These are phyloP conservation scores for Linnaemya vulpina DNA, from an alignment of 2,888 invertebrate species.

Conservation along the genomic window DNA sequence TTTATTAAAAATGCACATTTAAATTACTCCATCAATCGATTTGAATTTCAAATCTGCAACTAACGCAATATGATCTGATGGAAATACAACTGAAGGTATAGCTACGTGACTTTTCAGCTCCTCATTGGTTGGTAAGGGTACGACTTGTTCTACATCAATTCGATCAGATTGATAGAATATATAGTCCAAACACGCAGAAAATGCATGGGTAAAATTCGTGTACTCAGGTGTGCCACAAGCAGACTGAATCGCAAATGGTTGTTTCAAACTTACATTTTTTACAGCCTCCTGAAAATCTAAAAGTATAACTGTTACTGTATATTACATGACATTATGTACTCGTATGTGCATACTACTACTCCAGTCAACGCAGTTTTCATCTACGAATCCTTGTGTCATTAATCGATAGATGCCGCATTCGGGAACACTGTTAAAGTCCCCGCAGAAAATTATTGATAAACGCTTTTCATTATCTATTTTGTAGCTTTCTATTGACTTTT, in stretches of 20 bases:
- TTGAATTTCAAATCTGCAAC: conserved; percentile 88
- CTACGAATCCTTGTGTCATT: conserved; percentile 88
- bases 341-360: conserved; percentile 87
- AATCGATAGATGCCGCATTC: conserved; percentile 91
- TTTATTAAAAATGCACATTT: conserved; percentile 8
- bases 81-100: conserved; percentile 94
- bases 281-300: conserved; percentile 88
- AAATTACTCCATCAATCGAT: conserved; percentile 7
- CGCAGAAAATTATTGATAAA: conserved; percentile 90
- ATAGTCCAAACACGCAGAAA: conserved; percentile 95
- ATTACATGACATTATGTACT: not conserved
- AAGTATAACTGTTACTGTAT: conserved; percentile 69
- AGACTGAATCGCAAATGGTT: conserved; percentile 87
- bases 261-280: conserved; percentile 85
- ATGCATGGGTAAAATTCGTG: conserved; percentile 92
- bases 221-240: conserved; percentile 93
- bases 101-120: conserved; percentile 90
- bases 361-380: conserved; percentile 89
- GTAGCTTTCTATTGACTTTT: conserved; percentile 76
- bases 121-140: conserved; percentile 91
- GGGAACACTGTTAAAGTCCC: conserved; percentile 96
- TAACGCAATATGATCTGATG: conserved; percentile 96
- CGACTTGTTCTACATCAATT: conserved; percentile 87
- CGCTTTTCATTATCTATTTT: conserved; percentile 79
- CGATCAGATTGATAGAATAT: conserved; percentile 90